Evolutionary conservation across 1,140 invertebrate species (phyloP).

Genomic region (Lordiphosa clarofinis): DNA sequence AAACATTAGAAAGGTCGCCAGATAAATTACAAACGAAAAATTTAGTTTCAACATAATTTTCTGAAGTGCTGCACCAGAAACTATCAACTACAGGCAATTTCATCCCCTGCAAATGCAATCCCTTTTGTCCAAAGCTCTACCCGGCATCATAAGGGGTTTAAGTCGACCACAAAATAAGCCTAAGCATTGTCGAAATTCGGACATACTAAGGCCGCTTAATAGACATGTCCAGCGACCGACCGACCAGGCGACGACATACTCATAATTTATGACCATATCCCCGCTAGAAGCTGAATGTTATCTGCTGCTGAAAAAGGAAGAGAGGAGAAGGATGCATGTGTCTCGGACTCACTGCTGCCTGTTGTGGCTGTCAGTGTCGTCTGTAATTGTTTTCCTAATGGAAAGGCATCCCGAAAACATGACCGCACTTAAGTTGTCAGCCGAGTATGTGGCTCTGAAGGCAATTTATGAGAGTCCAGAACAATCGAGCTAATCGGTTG

Average conservation of each 20-base stretch:
- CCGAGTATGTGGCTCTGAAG: constrained; percentile 30
- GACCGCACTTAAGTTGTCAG: constrained; percentile 55
- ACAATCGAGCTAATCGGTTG: constrained; percentile 6
- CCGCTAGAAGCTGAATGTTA: constrained; percentile 30
- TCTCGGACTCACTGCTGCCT: constrained; percentile 5
- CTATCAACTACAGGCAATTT: too few relatives aligned
- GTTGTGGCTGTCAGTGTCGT: constrained; percentile 41
- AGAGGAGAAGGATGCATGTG: not conserved
- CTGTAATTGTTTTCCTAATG: constrained; percentile 57
- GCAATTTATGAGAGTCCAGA: constrained; percentile 39
- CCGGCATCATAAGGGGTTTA: constrained; percentile 1
- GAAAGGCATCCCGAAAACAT: constrained; percentile 40
- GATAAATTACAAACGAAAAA: too few relatives aligned
- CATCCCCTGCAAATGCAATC: too few relatives aligned
- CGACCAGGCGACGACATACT: constrained; percentile 39
- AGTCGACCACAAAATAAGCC: constrained; percentile 28
- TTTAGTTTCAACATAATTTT: too few relatives aligned
- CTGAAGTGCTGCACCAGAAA: too few relatives aligned
- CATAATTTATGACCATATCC: constrained; percentile 42
- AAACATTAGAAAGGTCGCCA: too few relatives aligned
- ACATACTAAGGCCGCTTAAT: constrained; percentile 49
- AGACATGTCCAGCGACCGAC: constrained; percentile 27
- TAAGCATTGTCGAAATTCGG: constrained; percentile 47
- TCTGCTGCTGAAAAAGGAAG: constrained; percentile 9
- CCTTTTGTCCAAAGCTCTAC: too few relatives aligned